A percentile compares a stretch with the other conserved stretches of the same genome.
phyloP scores from a whole-genome alignment of 2,888 invertebrate genomes.

The Megaustenia siamemsis region DNA sequence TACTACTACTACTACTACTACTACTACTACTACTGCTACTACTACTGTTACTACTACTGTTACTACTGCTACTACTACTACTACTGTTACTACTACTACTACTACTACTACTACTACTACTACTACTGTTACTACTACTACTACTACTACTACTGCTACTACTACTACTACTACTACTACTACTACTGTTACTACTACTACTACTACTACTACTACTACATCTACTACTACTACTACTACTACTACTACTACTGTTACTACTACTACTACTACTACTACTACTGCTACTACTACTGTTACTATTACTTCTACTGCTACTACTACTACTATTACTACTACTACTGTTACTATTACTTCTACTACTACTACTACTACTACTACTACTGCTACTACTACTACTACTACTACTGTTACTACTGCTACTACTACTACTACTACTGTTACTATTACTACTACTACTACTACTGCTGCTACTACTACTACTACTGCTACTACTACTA shows the following conservation, averaged over 20 bases:
- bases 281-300: not conserved
- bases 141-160: conserved; percentile 1
- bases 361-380: not conserved
- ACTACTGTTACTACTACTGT: too few species aligned
- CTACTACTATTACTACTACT: conserved; percentile 14
- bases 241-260: not conserved
- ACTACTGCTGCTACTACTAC: conserved; percentile 16
- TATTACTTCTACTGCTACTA: conserved; percentile 8
- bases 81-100: not conserved
- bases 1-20: conserved; percentile 3
- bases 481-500: conserved; percentile 35
- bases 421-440: conserved; percentile 9
- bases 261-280: not conserved
- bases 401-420: conserved; percentile 24
- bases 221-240: not conserved
- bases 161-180: not conserved
- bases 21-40: too few species aligned
- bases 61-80: too few species aligned
- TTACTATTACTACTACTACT: conserved; percentile 1
- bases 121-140: conserved; percentile 9
- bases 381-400: conserved; percentile 43
- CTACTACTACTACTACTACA: not conserved
- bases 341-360: conserved; percentile 34
- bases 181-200: conserved; percentile 30
- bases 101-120: conserved; percentile 3